A percentile compares a stretch with the other conserved stretches of the same genome.
These are phyloP conservation scores for Jacana jacana DNA, from an alignment of 2,113 vertebrate genomes.

Conservation along the genomic window DNA sequence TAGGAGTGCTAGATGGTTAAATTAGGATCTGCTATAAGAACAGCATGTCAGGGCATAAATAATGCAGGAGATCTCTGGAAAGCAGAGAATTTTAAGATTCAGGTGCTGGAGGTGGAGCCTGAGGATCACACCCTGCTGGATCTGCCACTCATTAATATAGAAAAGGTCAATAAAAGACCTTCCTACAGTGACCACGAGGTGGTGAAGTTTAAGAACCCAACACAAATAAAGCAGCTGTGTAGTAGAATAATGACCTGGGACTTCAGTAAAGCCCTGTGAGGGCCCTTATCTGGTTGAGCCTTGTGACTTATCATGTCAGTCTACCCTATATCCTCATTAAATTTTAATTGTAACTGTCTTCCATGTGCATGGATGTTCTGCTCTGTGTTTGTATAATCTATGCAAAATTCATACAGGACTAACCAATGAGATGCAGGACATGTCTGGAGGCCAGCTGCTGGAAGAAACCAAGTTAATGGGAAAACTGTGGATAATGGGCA, in stretches of 20 bases:
- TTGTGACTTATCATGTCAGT: not conserved
- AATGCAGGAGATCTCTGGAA: not conserved
- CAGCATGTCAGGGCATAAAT: not conserved
- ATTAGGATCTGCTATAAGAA: not conserved
- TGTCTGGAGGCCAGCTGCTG: not conserved
- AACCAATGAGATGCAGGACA: not conserved
- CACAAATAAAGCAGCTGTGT: not conserved
- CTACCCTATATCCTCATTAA: not conserved
- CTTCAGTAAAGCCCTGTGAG: not conserved
- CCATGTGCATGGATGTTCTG: not conserved
- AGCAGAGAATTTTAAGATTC: not conserved
- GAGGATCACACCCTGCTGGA: rapidly evolving
- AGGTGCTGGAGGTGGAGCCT: not conserved
- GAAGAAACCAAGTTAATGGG: not conserved
- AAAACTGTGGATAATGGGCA: not conserved
- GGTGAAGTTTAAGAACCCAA: not conserved
- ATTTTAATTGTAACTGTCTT: not conserved
- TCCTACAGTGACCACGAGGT: not conserved
- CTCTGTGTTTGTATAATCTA: not conserved
- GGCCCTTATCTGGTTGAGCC: not conserved
- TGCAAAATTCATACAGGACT: not conserved
- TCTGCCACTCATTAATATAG: not conserved
- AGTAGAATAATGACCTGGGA: not conserved
- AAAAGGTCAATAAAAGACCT: not conserved
- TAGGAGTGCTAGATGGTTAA: not conserved